These are phyloP conservation scores for Penelope pileata DNA, from an alignment of 2,113 vertebrate species.

Conservation along the genomic window DNA sequence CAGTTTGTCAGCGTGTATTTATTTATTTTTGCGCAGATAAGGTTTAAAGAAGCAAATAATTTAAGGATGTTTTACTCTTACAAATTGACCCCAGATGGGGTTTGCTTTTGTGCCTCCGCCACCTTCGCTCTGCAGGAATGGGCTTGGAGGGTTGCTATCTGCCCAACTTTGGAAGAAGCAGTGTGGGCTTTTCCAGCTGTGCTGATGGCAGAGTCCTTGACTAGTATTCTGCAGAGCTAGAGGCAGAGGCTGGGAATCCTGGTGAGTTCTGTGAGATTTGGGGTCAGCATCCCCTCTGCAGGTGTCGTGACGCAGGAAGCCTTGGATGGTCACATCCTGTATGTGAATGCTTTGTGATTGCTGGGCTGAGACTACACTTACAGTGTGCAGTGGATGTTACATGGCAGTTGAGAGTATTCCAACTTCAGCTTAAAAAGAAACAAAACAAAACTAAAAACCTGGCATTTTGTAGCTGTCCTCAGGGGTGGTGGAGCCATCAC, in stretches of 20 bases:
- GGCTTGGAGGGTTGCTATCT: background rate
- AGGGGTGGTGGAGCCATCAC: background rate
- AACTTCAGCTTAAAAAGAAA: background rate
- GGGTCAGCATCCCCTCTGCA: background rate
- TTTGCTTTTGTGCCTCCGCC: background rate
- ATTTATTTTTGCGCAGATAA: conserved; percentile 2
- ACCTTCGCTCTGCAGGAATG: background rate
- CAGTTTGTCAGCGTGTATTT: conserved; percentile 5
- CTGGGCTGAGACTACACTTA: background rate
- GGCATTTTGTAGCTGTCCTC: background rate
- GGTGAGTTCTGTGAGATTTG: background rate
- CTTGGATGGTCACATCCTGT: background rate
- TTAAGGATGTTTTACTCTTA: background rate
- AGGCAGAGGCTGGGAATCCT: background rate
- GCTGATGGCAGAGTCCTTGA: background rate
- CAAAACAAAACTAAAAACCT: background rate
- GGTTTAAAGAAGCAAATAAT: background rate
- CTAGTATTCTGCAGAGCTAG: background rate
- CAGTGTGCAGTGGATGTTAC: background rate
- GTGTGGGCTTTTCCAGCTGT: background rate
- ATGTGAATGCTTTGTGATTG: background rate
- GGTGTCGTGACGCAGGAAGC: background rate
- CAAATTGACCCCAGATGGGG: background rate
- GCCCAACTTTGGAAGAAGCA: background rate
- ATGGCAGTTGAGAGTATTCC: background rate